A percentile compares a stretch with the other conserved stretches of the same genome.
These are phyloP conservation scores for Tupiocoris notatus DNA, from an alignment of 2,888 invertebrate species.

Conservation along the genomic window DNA sequence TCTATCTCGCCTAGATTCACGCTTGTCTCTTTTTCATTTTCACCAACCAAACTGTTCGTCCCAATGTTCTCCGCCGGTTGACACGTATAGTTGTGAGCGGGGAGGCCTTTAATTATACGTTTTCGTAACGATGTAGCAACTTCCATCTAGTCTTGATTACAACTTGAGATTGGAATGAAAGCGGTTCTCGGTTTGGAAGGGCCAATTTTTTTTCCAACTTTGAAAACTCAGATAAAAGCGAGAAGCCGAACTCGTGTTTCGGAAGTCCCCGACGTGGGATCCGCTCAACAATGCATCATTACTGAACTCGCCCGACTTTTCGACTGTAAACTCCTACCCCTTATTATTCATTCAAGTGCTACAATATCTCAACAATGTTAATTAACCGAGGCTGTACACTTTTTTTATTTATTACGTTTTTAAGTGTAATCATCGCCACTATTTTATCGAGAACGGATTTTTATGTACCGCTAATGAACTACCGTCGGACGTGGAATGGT, in stretches of 20 bases:
- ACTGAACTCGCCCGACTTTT: constrained; percentile 1
- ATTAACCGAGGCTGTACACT: not conserved
- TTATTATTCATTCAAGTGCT: not conserved
- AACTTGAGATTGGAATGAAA: not conserved
- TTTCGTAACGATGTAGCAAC: not conserved
- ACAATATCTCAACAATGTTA: not conserved
- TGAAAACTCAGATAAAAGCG: constrained; percentile 1
- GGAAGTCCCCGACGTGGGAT: constrained; percentile 24
- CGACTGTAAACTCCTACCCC: too few species aligned
- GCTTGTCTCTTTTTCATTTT: not conserved
- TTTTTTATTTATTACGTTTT: not conserved
- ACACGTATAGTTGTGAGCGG: not conserved
- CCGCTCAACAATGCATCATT: constrained; percentile 26
- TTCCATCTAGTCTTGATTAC: not conserved
- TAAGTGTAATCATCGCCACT: not conserved
- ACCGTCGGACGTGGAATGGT: not conserved
- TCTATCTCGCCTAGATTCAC: not conserved
- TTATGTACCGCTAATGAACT: not conserved
- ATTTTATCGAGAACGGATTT: not conserved
- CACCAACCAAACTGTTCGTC: not conserved
- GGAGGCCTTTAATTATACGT: not conserved
- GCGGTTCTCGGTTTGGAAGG: not conserved
- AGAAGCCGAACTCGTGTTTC: constrained; percentile 11
- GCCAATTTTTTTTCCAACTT: not conserved
- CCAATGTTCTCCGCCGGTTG: too few species aligned